Base-by-base conservation (phyloP, 2,888 invertebrate species). In the Synanthedon formicaeformis region DNA sequence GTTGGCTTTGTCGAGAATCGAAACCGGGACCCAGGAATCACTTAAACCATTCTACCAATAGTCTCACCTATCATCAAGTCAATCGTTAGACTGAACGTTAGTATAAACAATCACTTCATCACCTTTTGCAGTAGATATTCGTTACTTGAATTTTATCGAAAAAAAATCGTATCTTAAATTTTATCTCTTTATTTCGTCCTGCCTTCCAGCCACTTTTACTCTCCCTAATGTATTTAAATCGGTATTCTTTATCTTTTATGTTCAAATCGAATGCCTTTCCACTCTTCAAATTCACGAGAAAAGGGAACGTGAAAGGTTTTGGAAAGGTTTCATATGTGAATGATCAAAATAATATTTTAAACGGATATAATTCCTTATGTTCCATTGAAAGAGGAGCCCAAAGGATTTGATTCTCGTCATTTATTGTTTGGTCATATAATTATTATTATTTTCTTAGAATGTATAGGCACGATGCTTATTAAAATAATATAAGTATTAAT, bases 231-330 rank as follows among this genome's bases (percentile, higher is more conserved):
- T 53, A 55, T 50, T 55, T 52, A 55, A 55, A 57, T 54, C 55
- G 53, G 51, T 54, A 53, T 57, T 51, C 51, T 48, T 16, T 52
- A 53, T 53, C 56, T 57, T 58, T 60, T 58, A 53, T 58, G 54
- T 55, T 50, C 52, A 40, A 51, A 53, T 53, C 34, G 53, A 50
- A 55, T 41, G 45, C 55, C 52, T 53, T 56, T 52, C 45, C 45
- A 52, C 41, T 54, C 55, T 52, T 52, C 53, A 51, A 51, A 54
- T 53, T 54, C 52, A 50, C 41, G 34, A 51, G 51, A 53, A 53
- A 53, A 53, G 52, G 48, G 45, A n/a, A 14, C 13, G 40, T 51
- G 13, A 51, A 45, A 51, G 51, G 52, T 52, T 48, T 14, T 27
- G 48, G 48, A 52, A 27, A 52, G 27, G 52, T 45, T 27, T 52